Percentiles rank a stretch among this genome's conserved stretches.
These are phyloP conservation scores for Osmerus eperlanus DNA, from an alignment of 2,113 vertebrate species.

Conservation along the genomic window DNA sequence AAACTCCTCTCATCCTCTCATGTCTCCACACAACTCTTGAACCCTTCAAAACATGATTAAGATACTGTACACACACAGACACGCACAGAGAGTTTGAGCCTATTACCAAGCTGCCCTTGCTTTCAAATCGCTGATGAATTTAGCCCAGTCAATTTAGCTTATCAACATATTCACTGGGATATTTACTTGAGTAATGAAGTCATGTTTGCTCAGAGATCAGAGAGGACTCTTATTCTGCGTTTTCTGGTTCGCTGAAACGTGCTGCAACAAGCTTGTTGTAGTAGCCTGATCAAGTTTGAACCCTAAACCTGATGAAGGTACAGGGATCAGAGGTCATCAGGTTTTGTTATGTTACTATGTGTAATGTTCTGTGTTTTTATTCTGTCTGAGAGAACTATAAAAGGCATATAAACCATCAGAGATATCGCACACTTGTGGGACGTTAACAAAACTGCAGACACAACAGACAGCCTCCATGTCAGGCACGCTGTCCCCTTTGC, in stretches of 20 bases:
- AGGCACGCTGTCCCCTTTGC: no score
- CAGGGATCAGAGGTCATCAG: no score
- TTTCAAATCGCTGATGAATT: neutral
- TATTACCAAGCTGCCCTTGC: neutral
- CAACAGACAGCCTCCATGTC: no score
- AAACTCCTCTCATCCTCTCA: neutral
- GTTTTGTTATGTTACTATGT: no score
- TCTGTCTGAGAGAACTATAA: no score
- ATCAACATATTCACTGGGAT: constrained; percentile 33
- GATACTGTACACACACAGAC: neutral
- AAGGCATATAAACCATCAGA: no score
- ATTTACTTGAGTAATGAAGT: constrained; percentile 38
- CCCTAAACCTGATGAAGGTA: no score
- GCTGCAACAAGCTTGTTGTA: no score
- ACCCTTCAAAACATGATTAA: constrained; percentile 18
- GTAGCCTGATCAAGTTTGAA: no score
- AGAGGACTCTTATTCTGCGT: neutral
- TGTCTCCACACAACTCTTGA: constrained; percentile 36
- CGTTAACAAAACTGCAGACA: no score
- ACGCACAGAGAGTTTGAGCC: neutral
- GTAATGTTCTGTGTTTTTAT: no score
- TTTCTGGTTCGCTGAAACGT: neutral
- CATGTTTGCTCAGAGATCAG: neutral
- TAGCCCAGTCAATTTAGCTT: constrained; percentile 13
- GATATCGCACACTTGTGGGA: no score